phyloP scores from a whole-genome alignment of 2,113 vertebrate genomes.

The Prunella himalayana region DNA sequence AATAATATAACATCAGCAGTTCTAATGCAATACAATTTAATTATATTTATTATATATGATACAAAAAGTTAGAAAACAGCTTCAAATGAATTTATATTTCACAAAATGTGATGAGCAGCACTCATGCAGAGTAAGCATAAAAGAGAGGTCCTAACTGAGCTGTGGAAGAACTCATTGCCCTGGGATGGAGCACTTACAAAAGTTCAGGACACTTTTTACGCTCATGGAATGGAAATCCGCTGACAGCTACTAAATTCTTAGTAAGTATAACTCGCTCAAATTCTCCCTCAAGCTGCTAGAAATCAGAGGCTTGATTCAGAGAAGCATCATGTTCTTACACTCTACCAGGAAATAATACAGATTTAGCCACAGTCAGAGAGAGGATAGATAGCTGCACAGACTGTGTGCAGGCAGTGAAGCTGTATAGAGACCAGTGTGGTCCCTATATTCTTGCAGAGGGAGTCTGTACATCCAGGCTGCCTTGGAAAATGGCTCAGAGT shows the following conservation, averaged over 20 bases:
- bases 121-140: not conserved
- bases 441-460: not conserved
- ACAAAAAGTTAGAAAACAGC: not conserved
- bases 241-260: not conserved
- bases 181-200: not conserved
- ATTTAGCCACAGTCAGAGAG: not conserved
- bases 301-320: not conserved
- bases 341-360: not conserved
- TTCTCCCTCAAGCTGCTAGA: accelerated
- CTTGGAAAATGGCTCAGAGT: not conserved
- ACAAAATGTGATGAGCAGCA: not conserved
- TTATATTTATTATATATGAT: not conserved
- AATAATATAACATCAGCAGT: not conserved
- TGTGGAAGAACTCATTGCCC: not conserved
- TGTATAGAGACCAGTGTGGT: not conserved
- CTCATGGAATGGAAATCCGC: not conserved
- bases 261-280: not conserved
- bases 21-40: not conserved
- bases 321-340: not conserved
- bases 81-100: not conserved
- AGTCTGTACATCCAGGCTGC: not conserved
- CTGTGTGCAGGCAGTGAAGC: not conserved
- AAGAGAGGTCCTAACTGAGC: not conserved
- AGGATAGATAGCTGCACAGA: not conserved
- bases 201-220: not conserved